Conservation (phyloP, 2,797 vertebrate species). For the Anabacerthia variegaticeps region DNA sequence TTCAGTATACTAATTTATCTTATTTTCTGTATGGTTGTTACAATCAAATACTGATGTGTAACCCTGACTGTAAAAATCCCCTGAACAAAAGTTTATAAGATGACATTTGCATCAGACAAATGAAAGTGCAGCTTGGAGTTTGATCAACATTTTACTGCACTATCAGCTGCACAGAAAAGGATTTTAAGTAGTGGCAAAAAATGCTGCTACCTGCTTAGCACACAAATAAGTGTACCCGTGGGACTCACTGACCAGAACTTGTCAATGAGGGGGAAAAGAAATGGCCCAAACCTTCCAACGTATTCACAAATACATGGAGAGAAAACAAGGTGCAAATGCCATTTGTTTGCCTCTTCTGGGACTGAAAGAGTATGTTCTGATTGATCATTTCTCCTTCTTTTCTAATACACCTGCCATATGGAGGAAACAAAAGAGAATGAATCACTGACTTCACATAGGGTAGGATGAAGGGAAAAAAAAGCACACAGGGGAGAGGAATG, state of each 20-base stretch:
- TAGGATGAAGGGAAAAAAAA: background rate
- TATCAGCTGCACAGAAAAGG: background rate
- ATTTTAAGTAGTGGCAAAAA: background rate
- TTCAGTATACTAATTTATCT: background rate
- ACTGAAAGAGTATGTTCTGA: background rate
- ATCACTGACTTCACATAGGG: background rate
- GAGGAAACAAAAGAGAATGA: background rate
- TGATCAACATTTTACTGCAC: background rate
- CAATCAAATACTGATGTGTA: background rate
- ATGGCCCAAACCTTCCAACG: background rate
- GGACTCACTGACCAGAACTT: background rate
- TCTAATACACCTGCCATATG: background rate
- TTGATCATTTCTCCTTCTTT: background rate
- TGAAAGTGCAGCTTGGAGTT: background rate
- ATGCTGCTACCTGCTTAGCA: background rate
- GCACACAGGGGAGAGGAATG: background rate
- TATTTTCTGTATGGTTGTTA: background rate
- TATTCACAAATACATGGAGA: background rate
- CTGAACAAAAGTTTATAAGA: background rate
- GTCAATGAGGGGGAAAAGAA: background rate
- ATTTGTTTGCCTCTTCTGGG: background rate
- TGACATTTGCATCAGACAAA: background rate
- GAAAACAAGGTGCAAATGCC: background rate
- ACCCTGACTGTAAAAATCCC: background rate
- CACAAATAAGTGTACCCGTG: accelerated